Percentiles rank a stretch among this genome's conserved stretches.
Conservation (phyloP, 2,888 invertebrate genomes). For the Chymomyza amoena region DNA sequence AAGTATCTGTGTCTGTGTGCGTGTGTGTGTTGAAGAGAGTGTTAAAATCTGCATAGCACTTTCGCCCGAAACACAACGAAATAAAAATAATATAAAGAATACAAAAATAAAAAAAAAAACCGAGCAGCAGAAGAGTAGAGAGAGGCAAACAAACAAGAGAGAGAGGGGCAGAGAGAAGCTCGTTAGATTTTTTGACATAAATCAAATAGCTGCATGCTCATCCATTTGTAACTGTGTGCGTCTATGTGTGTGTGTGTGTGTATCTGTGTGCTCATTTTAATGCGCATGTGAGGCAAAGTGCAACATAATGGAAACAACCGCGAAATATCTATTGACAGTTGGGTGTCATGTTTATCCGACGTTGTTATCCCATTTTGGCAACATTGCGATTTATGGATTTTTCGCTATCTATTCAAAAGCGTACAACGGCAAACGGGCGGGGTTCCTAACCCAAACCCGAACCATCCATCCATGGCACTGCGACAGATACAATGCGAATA, state of each 20-base stretch:
- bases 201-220: slow-evolving; percentile 76
- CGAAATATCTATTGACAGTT: slow-evolving; percentile 79
- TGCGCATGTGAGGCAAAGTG: slow-evolving; percentile 50
- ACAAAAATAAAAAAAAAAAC: slow-evolving; percentile 2
- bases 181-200: slow-evolving; percentile 78
- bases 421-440: slow-evolving; percentile 58
- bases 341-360: slow-evolving; percentile 79
- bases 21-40: slow-evolving; percentile 8
- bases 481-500: slow-evolving; percentile 70
- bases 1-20: not conserved
- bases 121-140: not conserved
- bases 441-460: slow-evolving; percentile 13
- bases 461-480: slow-evolving; percentile 10
- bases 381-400: slow-evolving; percentile 76
- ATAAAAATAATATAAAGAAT: slow-evolving; percentile 29
- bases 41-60: slow-evolving; percentile 14
- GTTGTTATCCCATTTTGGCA: slow-evolving; percentile 76
- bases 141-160: not conserved
- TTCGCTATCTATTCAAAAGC: not conserved
- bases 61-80: not conserved
- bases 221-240: slow-evolving; percentile 45
- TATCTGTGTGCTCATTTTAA: slow-evolving; percentile 31
- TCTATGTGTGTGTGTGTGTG: slow-evolving; percentile 15
- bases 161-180: slow-evolving; percentile 48
- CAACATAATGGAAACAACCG: slow-evolving; percentile 77